Evolutionary conservation across 2,797 vertebrate genomes (phyloP).

Genomic region (Serranus cabrilla): DNA sequence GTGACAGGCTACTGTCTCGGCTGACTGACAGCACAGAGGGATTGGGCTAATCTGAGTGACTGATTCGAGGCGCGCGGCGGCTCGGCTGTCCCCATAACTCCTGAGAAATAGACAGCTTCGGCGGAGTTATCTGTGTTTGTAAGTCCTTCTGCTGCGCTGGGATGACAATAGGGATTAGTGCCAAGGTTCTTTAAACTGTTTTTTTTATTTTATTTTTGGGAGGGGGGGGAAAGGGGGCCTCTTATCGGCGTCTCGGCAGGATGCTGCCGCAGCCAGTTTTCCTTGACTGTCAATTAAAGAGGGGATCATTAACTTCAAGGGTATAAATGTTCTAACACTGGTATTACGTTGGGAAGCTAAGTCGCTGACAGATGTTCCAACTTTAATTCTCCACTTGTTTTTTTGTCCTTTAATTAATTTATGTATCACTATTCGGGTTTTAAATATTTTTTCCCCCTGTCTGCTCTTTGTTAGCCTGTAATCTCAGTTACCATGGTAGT

Average conservation of each 20-base stretch:
- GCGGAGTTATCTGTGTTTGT: constrained; percentile 86
- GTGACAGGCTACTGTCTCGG: constrained; percentile 82
- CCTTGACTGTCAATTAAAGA: constrained; percentile 90
- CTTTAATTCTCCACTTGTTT: constrained; percentile 89
- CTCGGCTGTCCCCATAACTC: constrained; percentile 82
- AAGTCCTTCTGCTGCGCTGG: constrained; percentile 86
- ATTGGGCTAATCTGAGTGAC: constrained; percentile 87
- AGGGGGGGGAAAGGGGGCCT: constrained; percentile 44
- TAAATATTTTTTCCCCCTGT: constrained; percentile 78
- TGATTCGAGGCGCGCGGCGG: constrained; percentile 76
- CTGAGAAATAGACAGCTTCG: constrained; percentile 84
- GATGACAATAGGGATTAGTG: constrained; percentile 90
- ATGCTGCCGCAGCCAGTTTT: constrained; percentile 85
- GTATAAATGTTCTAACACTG: constrained; percentile 91
- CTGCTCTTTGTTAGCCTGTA: constrained; percentile 83
- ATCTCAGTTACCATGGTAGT: constrained; percentile 84
- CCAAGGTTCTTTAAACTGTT: constrained; percentile 86
- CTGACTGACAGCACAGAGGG: constrained; percentile 83
- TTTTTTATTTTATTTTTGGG: constrained; percentile 77
- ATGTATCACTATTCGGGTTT: constrained; percentile 86
- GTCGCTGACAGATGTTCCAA: constrained; percentile 90
- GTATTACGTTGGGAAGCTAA: constrained; percentile 88
- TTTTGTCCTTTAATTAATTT: constrained; percentile 90
- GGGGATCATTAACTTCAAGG: constrained; percentile 91
- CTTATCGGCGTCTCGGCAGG: constrained; percentile 87